Percentiles rank a stretch among this genome's conserved stretches.
These are phyloP conservation scores for Vanacampus margaritifer DNA, from an alignment of 2,113 vertebrate species.

Conservation along the genomic window DNA sequence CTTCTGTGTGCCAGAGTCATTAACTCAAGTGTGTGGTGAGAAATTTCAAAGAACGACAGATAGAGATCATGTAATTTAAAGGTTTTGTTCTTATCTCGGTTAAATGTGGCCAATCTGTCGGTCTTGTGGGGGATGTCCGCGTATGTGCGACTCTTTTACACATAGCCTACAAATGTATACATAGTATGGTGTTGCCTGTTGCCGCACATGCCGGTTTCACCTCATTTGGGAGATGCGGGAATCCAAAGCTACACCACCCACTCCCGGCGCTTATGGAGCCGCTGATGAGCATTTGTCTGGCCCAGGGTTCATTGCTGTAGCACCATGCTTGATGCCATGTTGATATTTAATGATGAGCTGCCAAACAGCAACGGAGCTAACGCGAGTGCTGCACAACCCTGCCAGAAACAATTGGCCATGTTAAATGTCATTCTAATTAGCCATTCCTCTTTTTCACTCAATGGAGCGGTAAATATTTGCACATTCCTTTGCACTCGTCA, in stretches of 20 bases:
- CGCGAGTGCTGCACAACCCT: conserved; percentile 20
- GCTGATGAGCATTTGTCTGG: conserved; percentile 62
- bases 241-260: conserved; percentile 29
- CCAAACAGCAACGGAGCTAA: conserved; percentile 33
- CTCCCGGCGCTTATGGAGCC: conserved; percentile 26
- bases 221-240: conserved; percentile 46
- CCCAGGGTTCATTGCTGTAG: conserved; percentile 50
- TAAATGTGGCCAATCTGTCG: conserved; percentile 45
- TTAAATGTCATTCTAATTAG: conserved; percentile 78
- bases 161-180: conserved; percentile 48
- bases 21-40: conserved; percentile 45
- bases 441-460: conserved; percentile 35
- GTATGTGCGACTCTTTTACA: conserved; percentile 37
- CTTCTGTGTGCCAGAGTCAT: conserved; percentile 30
- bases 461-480: conserved; percentile 66
- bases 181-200: conserved; percentile 37
- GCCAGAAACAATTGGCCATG: conserved; percentile 27
- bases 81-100: conserved; percentile 11
- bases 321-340: conserved; percentile 64
- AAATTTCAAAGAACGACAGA: conserved; percentile 25
- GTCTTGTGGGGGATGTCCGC: conserved; percentile 34
- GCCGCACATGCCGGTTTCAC: conserved; percentile 27
- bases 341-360: conserved; percentile 76
- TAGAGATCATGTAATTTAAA: conserved; percentile 25
- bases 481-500: conserved; percentile 40